Evolutionary conservation across 2,113 vertebrate species (phyloP), one percentile per base, ranked within the genome.

Genomic region (Passer montanus): DNA sequence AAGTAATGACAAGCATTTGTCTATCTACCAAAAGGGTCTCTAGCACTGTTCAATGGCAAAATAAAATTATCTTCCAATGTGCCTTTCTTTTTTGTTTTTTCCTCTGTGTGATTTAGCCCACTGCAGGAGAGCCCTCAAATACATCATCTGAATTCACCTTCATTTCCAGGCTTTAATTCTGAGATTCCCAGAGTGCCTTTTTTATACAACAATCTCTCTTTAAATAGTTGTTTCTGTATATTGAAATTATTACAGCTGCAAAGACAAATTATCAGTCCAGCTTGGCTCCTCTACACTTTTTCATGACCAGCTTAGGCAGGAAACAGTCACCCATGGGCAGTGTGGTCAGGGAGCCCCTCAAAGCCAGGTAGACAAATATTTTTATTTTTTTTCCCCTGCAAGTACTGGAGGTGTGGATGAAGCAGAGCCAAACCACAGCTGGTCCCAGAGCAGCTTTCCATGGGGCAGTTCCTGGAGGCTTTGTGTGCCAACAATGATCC

Each of bases 1-100:
- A 69, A 91, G 83, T 82, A 95, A 89, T 78, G 92, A 92, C 90
- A 93, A 96, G 85, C 84, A 80, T 95, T 96, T 97, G 94, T 93
- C 96, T 82, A 37, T 94, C 90, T 96, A 84, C 72, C 93, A 91
- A 94, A 90, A 91, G 46, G 35, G 64, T 94, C 84, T 80, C 90
- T 76, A 87, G 50, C 19, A 35, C n/a, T 91, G 70, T 81, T 93
- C 55, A 66, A 52, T 75, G 37, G 94, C 67, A 96, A 93, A 64
- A 55, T 41, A 91, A 78, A 91, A 70, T 62, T 35, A 55, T 43
- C 70, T 49, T 90, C 33, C 56, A 55, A 47, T 43, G 22, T 55
- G 13, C 11, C 7, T 30, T 66, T 35, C 19, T 46, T 67, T 55
- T 20, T 31, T 31, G 35, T 37, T 24, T 75, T 47, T 26, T 59